Evolutionary conservation across 2,797 vertebrate species (phyloP).

Genomic region (Lutjanus argentimaculatus): DNA sequence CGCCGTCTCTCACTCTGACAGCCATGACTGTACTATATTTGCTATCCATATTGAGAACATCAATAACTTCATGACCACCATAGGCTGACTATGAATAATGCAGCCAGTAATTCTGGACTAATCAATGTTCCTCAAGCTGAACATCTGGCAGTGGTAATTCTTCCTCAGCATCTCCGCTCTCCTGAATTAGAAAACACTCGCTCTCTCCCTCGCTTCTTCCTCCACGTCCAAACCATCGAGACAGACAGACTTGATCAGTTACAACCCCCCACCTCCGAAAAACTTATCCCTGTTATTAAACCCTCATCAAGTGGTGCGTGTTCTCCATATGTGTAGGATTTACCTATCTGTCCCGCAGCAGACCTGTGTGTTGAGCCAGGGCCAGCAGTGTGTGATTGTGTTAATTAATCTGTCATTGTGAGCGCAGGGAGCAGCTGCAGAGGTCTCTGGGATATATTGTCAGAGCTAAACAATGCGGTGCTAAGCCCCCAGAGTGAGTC

Average conservation of each 20-base stretch:
- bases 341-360: slow-evolving; percentile 98
- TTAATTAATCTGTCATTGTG: slow-evolving; percentile 99
- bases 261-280: slow-evolving; percentile 69
- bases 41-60: slow-evolving; percentile 83
- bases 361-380: slow-evolving; percentile 96
- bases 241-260: slow-evolving; percentile 83
- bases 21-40: slow-evolving; percentile 81
- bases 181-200: slow-evolving; percentile 84
- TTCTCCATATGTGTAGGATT: slow-evolving; percentile 94
- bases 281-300: slow-evolving; percentile 85
- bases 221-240: slow-evolving; percentile 67
- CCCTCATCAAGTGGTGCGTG: slow-evolving; percentile 87
- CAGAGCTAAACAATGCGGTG: slow-evolving; percentile 97
- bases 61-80: slow-evolving; percentile 86
- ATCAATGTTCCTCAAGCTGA: slow-evolving; percentile 87
- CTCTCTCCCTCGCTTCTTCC: slow-evolving; percentile 58
- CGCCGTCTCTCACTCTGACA: slow-evolving; percentile 73
- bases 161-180: slow-evolving; percentile 84
- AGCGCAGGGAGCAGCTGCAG: slow-evolving; percentile 96
- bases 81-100: slow-evolving; percentile 86
- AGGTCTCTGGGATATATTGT: slow-evolving; percentile 96
- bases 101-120: slow-evolving; percentile 85
- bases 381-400: slow-evolving; percentile 98
- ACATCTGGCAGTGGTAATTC: slow-evolving; percentile 87
- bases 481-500: slow-evolving; percentile 96